Percentiles rank a stretch among this genome's conserved stretches.
Evolutionary conservation across 2,888 invertebrate genomes (phyloP).

Genomic region (Rhodophaea formosa): DNA sequence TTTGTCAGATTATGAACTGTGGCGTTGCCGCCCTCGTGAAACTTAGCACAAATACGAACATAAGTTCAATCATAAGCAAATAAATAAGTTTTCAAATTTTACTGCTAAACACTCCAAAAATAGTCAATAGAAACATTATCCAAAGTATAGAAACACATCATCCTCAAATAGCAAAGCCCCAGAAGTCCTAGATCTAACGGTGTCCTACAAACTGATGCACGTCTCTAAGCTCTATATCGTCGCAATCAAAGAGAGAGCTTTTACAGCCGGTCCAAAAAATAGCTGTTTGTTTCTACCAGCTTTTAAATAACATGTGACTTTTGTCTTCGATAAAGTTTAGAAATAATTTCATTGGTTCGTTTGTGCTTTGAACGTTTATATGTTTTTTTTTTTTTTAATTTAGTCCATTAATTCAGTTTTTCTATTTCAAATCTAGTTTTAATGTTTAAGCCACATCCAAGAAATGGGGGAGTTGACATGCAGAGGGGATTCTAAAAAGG

Average conservation of each 20-base stretch:
- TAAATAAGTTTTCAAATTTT: no score
- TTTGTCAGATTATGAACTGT: no score
- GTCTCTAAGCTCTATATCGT: conserved; percentile 41
- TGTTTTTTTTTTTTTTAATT: no score
- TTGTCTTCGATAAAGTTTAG: conserved; percentile 14
- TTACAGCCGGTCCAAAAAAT: conserved; percentile 52
- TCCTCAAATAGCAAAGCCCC: background rate
- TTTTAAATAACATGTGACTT: conserved; percentile 18
- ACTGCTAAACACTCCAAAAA: no score
- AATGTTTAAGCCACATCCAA: no score
- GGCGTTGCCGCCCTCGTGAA: no score
- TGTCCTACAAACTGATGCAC: conserved; percentile 15
- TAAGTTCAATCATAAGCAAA: no score
- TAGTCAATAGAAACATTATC: background rate
- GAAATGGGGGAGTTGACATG: no score
- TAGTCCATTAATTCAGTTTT: no score
- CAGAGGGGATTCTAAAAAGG: no score
- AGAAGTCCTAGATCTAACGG: background rate
- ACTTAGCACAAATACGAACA: background rate
- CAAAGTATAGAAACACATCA: background rate
- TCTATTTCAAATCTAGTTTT: no score
- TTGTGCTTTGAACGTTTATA: conserved; percentile 31
- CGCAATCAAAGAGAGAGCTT: conserved; percentile 69
- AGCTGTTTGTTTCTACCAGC: conserved; percentile 34
- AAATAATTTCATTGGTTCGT: background rate